Conservation (phyloP, 2,113 vertebrate genomes). For the Pelecanus crispus region DNA sequence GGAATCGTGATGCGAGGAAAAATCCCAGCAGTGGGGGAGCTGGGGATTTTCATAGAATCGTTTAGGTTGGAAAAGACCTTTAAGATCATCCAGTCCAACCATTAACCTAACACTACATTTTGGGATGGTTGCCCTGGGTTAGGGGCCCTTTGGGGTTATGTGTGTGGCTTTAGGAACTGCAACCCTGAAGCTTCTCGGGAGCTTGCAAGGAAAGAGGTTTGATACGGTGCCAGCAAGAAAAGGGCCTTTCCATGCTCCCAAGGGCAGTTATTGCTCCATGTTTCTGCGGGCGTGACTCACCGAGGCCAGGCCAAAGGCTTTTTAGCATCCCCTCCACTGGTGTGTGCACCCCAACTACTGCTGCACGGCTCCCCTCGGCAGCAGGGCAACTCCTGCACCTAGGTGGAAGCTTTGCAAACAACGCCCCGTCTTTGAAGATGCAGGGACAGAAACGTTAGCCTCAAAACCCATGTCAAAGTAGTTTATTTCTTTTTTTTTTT, state of each 20-base stretch:
- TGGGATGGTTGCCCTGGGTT: neutral
- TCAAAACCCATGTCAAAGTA: neutral
- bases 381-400: neutral
- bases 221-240: neutral
- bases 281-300: neutral
- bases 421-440: fast-evolving
- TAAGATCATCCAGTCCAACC: no score
- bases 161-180: neutral
- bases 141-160: neutral
- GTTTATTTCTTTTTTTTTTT: conserved; percentile 33
- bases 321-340: fast-evolving
- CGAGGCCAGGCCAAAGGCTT: neutral
- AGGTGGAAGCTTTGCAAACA: neutral
- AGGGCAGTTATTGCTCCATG: fast-evolving
- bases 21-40: neutral
- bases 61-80: no score
- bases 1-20: neutral
- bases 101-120: no score
- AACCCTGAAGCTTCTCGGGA: neutral
- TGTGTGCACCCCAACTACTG: neutral
- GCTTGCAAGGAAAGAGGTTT: neutral
- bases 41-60: no score
- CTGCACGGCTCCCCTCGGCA: neutral
- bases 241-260: neutral
- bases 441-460: neutral